Percentiles rank a stretch among this genome's conserved stretches.
phyloP scores from a whole-genome alignment of 30 jellyfish, hydroid and myxozoan species.

The Aurelia aurita complex sp. Pacific region DNA sequence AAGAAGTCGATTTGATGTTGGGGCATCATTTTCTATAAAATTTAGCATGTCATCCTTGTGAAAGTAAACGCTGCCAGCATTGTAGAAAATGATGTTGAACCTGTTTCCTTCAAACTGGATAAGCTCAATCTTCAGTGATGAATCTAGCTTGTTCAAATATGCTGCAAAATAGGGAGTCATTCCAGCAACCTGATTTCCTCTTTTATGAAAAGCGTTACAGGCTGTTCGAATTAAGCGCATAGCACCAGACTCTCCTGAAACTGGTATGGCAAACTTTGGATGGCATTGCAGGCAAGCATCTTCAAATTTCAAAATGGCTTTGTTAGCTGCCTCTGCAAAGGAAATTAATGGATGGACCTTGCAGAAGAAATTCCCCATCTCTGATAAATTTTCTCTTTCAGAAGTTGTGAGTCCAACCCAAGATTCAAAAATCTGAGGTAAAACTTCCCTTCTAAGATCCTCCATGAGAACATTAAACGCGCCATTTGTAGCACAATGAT shows the following conservation, averaged over 20 bases:
- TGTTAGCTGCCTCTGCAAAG: conserved; percentile 4
- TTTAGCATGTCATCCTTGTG: neutral
- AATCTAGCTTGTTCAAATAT: neutral
- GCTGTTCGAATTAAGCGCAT: conserved; percentile 9
- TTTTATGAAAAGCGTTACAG: conserved; percentile 13
- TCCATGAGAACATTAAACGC: neutral
- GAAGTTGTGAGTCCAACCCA: conserved; percentile 5
- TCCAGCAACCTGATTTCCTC: conserved; percentile 17
- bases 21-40: neutral
- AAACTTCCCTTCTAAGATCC: conserved; percentile 14
- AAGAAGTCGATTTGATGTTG: conserved; percentile 1
- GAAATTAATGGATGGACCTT: conserved; percentile 12
- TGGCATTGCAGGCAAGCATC: conserved; percentile 19
- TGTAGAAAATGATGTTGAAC: conserved; percentile 12
- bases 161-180: neutral
- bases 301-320: neutral
- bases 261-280: conserved; percentile 16
- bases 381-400: conserved; percentile 6
- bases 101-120: conserved; percentile 11
- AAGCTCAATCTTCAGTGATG: neutral
- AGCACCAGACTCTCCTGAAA: conserved; percentile 21
- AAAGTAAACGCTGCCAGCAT: conserved; percentile 1
- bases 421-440: conserved; percentile 2
- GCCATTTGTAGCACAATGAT: neutral
- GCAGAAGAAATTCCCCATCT: conserved; percentile 14